A percentile compares a stretch with the other conserved stretches of the same genome.
Conservation (phyloP, 2,797 vertebrate genomes). For the Esox masquinongy region DNA sequence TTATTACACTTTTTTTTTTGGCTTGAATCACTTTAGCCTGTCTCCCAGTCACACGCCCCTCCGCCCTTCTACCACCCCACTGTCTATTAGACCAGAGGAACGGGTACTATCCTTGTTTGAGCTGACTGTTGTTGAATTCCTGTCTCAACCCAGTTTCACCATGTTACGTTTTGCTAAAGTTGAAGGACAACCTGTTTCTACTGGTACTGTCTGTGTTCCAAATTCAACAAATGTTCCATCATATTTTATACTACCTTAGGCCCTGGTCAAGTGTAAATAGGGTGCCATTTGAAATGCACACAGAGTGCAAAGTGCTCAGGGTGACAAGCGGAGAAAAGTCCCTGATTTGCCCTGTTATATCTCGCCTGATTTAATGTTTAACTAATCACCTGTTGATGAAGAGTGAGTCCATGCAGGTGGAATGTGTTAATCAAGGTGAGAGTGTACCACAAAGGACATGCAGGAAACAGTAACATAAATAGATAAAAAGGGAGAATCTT, state of each 20-base stretch:
- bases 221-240: not conserved
- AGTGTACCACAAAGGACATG: conserved; percentile 16
- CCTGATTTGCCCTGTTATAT: conserved; percentile 10
- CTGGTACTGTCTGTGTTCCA: not conserved
- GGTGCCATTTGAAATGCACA: no score
- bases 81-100: conserved; percentile 1
- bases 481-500: conserved; percentile 24
- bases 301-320: conserved; percentile 23
- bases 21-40: conserved; percentile 16
- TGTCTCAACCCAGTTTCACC: conserved; percentile 25
- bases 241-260: not conserved
- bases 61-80: conserved; percentile 8
- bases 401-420: conserved; percentile 40
- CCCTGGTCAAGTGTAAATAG: conserved; percentile 24
- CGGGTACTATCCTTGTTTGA: conserved; percentile 15
- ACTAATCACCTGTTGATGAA: conserved; percentile 38
- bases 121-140: conserved; percentile 29
- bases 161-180: conserved; percentile 11
- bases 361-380: conserved; percentile 61
- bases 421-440: conserved; percentile 58
- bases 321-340: conserved; percentile 31
- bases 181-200: conserved; percentile 24
- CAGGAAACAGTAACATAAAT: conserved; percentile 27
- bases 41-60: not conserved
- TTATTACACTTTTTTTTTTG: conserved; percentile 28